Evolutionary conservation across 2,888 invertebrate genomes (phyloP).

Genomic region (Apoda limacodes): DNA sequence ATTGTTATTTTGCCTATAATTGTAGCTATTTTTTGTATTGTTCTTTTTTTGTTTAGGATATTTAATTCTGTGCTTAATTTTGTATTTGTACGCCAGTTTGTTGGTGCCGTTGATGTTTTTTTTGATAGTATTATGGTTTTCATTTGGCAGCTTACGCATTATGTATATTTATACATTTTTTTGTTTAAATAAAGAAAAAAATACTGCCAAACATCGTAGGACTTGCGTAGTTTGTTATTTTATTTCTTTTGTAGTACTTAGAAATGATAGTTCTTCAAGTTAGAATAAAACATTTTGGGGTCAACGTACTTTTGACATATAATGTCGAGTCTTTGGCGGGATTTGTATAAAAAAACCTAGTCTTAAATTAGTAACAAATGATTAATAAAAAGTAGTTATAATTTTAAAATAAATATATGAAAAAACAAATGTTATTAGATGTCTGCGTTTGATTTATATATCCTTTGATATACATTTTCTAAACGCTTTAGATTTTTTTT

Average conservation of each 20-base stretch:
- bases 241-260: conserved; percentile 32
- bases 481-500: conserved; percentile 32
- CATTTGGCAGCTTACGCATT: conserved; percentile 27
- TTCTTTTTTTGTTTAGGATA: conserved; percentile 33
- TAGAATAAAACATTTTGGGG: conserved; percentile 21
- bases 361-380: conserved; percentile 16
- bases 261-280: conserved; percentile 20
- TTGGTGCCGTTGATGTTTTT: conserved; percentile 24
- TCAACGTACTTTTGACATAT: conserved; percentile 28
- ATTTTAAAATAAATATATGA: background rate
- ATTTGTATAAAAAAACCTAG: conserved; percentile 18
- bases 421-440: background rate
- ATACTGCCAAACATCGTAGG: conserved; percentile 31
- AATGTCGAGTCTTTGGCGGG: conserved; percentile 24
- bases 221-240: conserved; percentile 26
- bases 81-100: conserved; percentile 17
- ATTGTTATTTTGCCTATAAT: conserved; percentile 41
- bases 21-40: conserved; percentile 52
- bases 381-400: conserved; percentile 9
- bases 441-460: conserved; percentile 54
- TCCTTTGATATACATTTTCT: conserved; percentile 48
- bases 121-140: conserved; percentile 32
- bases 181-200: conserved; percentile 3
- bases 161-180: conserved; percentile 3
- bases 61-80: conserved; percentile 41